These are phyloP conservation scores for Neodontobutis hainanensis DNA, from an alignment of 2,113 vertebrate species.

Conservation along the genomic window DNA sequence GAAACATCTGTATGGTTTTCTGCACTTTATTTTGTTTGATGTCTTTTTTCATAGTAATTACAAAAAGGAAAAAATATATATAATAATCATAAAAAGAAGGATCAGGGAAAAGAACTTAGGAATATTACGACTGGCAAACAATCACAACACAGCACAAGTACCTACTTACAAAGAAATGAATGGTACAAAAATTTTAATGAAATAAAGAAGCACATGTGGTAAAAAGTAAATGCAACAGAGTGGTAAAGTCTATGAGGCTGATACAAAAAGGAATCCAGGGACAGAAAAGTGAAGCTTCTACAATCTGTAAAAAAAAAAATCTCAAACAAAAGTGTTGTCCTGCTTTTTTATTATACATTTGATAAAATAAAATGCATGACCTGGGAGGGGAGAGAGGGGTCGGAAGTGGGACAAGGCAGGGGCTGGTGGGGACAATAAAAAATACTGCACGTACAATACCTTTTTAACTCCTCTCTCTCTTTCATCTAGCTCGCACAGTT, in stretches of 20 bases:
- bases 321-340: constrained; percentile 81
- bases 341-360: constrained; percentile 62
- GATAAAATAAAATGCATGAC: constrained; percentile 85
- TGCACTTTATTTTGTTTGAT: constrained; percentile 77
- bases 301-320: constrained; percentile 82
- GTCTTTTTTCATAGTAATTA: constrained; percentile 90
- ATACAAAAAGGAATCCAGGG: constrained; percentile 92
- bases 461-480: constrained; percentile 73
- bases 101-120: constrained; percentile 54
- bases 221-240: constrained; percentile 71
- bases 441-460: constrained; percentile 99
- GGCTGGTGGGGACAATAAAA: constrained; percentile 95
- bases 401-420: constrained; percentile 54
- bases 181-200: constrained; percentile 69
- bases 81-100: constrained; percentile 91
- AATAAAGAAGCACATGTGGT: constrained; percentile 70
- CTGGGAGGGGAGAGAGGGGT: constrained; percentile 72
- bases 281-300: constrained; percentile 87
- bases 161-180: constrained; percentile 83
- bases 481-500: constrained; percentile 54
- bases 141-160: constrained; percentile 98
- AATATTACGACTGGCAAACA: constrained; percentile 96
- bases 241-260: constrained; percentile 88
- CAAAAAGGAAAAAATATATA: constrained; percentile 82
- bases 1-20: constrained; percentile 75